Evolutionary conservation across 2,797 vertebrate genomes (phyloP).

Genomic region (Anisognathus igniventris): DNA sequence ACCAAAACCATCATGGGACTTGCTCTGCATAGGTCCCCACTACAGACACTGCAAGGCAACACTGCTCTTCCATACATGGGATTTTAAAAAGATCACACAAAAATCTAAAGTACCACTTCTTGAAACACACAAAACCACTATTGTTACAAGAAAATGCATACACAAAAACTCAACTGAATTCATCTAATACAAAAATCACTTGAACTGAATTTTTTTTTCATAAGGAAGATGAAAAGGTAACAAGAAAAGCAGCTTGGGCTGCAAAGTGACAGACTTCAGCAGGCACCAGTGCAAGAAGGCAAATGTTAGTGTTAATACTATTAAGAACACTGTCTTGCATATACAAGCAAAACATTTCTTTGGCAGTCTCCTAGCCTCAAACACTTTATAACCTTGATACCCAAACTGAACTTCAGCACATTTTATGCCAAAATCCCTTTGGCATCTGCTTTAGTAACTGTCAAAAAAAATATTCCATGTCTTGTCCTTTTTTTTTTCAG

Average conservation of each 20-base stretch:
- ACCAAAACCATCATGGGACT: background rate
- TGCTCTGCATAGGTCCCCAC: background rate
- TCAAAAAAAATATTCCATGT: background rate
- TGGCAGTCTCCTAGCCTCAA: background rate
- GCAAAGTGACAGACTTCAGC: background rate
- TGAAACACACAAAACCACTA: background rate
- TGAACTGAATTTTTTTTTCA: background rate
- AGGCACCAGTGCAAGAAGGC: background rate
- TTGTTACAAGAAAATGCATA: background rate
- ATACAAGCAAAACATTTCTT: background rate
- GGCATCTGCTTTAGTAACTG: background rate
- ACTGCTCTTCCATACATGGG: background rate
- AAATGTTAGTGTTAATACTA: background rate
- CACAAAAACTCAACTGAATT: background rate
- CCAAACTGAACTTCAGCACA: background rate
- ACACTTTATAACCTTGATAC: conserved; percentile 5
- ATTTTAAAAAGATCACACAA: background rate
- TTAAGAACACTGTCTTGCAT: background rate
- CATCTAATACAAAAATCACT: background rate
- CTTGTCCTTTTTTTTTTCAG: background rate
- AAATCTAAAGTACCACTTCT: background rate
- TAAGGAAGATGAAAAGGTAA: background rate
- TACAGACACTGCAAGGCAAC: background rate
- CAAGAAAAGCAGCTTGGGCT: background rate
- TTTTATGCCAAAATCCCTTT: background rate